Conservation (phyloP, 1,140 invertebrate genomes). For the Chlorops oryzae region DNA sequence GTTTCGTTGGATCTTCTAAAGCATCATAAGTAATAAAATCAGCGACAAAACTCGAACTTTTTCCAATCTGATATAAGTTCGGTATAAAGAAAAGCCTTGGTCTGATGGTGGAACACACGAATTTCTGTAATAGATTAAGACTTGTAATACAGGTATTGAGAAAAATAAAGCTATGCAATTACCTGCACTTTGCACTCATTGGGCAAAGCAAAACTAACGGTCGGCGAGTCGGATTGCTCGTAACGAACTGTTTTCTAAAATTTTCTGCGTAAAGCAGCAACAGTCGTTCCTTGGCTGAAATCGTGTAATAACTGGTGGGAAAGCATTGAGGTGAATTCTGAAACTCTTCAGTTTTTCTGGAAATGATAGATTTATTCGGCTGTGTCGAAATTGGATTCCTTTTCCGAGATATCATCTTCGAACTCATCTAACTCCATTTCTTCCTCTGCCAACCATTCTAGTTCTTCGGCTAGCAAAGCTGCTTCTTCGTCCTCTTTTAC, state of each 20-base stretch:
- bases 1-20: constrained; percentile 45
- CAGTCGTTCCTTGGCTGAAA: constrained; percentile 70
- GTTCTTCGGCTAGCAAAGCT: too few relatives aligned
- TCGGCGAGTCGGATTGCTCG: constrained; percentile 58
- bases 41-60: constrained; percentile 53
- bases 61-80: constrained; percentile 52
- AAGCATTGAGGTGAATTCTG: constrained; percentile 47
- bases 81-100: constrained; percentile 52
- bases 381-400: constrained; percentile 24
- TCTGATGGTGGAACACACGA: constrained; percentile 57
- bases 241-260: constrained; percentile 69
- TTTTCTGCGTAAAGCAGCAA: constrained; percentile 71
- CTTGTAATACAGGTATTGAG: background rate
- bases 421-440: constrained; percentile 3
- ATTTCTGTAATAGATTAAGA: constrained; percentile 57
- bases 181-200: constrained; percentile 77
- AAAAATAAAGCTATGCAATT: constrained; percentile 10
- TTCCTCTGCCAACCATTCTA: constrained; percentile 13
- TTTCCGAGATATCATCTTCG: constrained; percentile 26
- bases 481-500: too few relatives aligned
- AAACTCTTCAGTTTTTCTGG: constrained; percentile 29
- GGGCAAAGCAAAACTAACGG: constrained; percentile 68
- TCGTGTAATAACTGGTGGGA: constrained; percentile 64
- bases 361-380: constrained; percentile 32
- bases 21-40: constrained; percentile 55